Base-by-base conservation (phyloP, 2,113 vertebrate genomes). In the Erythrolamprus reginae region DNA sequence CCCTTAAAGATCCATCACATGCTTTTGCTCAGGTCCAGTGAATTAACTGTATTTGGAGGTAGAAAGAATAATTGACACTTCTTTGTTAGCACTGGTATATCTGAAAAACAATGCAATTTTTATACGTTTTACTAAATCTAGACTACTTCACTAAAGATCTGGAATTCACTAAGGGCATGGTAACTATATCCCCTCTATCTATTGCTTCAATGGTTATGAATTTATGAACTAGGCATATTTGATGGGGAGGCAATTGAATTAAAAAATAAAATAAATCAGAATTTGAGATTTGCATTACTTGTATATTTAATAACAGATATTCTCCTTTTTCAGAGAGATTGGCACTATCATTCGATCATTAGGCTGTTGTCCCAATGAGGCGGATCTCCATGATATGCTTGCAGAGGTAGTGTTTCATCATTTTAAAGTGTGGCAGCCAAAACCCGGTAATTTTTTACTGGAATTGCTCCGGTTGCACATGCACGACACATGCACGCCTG, bases 291-390 rank as follows among this genome's bases (percentile, higher is more conserved):
- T 70, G 13, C 10, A 77, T 90, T 53, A 2, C 50, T 65, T 94
- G 84, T 86, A 92, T 88, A 85, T 88, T 85, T 94, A 45, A 23
- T 84, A 77, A 94, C 55, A 91, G 87, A 93, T 1, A 48, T 77
- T 89, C 0, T 61, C 91, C 4, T 88, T 21, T 92, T 94, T 85
- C 94, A 99, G 99, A 88, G 99, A 99, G 93, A 96, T 99, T 33
- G 98, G 98, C 58, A 98, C 97, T 61, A 98, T 99, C 89, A 93
- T 99, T 89, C 97, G 98, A 86, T 99, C 98, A 2, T 94, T 99
- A 38, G 98, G 98, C 26, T 98, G 98, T 94, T 99, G 98, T 91
- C 99, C 98, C 10, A 97, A 95, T 50, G 98, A 99, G 95, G 96
- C 96, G 58, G 98, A 99, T 90, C 94, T 99, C 0, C 98, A 98